These are phyloP conservation scores for Philotrypesis tridentata DNA, from an alignment of 1,140 invertebrate species.

Conservation along the genomic window DNA sequence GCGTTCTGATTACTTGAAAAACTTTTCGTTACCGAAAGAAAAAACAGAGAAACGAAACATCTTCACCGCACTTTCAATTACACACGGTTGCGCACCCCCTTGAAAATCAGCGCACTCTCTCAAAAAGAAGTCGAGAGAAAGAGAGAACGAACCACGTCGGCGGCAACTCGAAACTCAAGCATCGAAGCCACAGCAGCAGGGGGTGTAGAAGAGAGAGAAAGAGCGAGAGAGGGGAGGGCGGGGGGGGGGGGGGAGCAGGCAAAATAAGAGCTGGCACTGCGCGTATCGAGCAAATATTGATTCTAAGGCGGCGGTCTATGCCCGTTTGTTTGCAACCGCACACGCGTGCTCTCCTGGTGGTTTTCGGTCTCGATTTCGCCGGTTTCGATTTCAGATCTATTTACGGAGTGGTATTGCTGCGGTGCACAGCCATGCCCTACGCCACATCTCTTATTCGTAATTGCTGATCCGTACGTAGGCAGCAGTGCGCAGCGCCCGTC, in stretches of 20 bases:
- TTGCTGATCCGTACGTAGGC: not conserved
- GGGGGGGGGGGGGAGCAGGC: not conserved
- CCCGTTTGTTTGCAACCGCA: slow-evolving; percentile 12
- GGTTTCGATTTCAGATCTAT: slow-evolving; percentile 22
- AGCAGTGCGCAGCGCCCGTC: not conserved
- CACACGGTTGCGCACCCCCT: not conserved
- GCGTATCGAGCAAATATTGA: slow-evolving; percentile 47
- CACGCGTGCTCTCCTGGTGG: not conserved
- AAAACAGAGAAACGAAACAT: not conserved
- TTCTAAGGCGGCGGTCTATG: slow-evolving; percentile 10
- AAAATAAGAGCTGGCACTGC: not conserved
- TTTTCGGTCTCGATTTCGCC: slow-evolving; percentile 34
- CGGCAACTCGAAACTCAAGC: not conserved
- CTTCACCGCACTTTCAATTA: not conserved
- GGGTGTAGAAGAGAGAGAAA: not conserved
- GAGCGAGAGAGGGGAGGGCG: not conserved
- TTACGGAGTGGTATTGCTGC: not conserved
- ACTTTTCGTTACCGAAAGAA: not conserved
- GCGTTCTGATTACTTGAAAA: not conserved
- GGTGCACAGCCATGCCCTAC: not conserved
- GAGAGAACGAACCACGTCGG: not conserved
- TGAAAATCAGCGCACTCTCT: not conserved
- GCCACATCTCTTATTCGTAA: not conserved
- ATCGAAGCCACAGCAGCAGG: slow-evolving; percentile 1
- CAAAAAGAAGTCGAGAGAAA: slow-evolving; percentile 5